Conservation (phyloP, 2,888 invertebrate species). For the Creontiades dilutus region DNA sequence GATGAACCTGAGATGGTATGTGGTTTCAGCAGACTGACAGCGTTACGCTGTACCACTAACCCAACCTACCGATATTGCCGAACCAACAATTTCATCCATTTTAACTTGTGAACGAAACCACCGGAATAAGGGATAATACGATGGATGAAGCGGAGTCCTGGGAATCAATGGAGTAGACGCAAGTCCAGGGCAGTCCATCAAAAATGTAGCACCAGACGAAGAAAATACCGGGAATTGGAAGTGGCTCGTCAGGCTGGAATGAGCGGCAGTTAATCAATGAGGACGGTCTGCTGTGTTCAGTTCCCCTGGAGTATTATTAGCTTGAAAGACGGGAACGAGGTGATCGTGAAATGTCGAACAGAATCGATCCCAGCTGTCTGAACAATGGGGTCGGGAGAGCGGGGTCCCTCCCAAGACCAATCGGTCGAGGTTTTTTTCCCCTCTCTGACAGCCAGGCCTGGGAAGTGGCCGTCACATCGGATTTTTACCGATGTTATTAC, state of each 20-base stretch:
- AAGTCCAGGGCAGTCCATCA: background rate
- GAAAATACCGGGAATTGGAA: constrained; percentile 10
- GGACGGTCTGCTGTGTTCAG: constrained; percentile 4
- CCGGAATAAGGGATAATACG: too few species aligned
- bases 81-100: too few species aligned
- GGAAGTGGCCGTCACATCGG: background rate
- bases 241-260: constrained; percentile 4
- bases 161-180: background rate
- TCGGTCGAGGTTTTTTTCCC: background rate
- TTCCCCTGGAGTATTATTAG: constrained; percentile 45
- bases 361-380: constrained; percentile 34
- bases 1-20: too few species aligned
- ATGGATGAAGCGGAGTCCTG: background rate
- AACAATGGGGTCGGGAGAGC: background rate
- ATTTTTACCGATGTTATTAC: constrained; percentile 20
- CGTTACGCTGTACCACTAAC: too few species aligned
- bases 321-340: constrained; percentile 7
- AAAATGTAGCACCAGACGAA: background rate
- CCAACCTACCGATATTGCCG: too few species aligned
- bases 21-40: too few species aligned
- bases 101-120: too few species aligned
- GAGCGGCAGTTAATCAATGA: constrained; percentile 41
- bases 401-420: constrained; percentile 21
- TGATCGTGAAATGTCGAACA: constrained; percentile 50
- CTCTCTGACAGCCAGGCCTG: background rate